phyloP scores from a whole-genome alignment of 1,140 invertebrate species.

The Diploscapter pachys region DNA sequence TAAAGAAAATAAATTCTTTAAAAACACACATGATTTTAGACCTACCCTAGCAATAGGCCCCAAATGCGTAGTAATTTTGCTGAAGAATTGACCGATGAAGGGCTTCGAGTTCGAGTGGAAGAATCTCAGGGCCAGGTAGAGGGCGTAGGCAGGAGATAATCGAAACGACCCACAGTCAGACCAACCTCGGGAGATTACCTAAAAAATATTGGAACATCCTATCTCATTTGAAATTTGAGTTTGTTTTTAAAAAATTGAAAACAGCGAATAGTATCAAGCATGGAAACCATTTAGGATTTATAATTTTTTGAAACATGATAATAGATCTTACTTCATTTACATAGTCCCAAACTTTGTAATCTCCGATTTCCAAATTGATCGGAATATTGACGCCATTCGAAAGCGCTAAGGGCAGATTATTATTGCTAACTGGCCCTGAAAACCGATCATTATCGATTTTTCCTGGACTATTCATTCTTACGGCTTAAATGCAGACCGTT shows the following conservation, averaged over 20 bases:
- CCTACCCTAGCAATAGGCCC: conserved; percentile 17
- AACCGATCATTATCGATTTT: no score
- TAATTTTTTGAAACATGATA: background rate
- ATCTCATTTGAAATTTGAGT: no score
- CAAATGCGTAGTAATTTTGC: conserved; percentile 21
- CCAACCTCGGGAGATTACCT: conserved; percentile 15
- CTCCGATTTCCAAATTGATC: conserved; percentile 24
- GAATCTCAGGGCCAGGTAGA: conserved; percentile 49
- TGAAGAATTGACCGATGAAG: conserved; percentile 30
- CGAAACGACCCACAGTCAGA: conserved; percentile 28
- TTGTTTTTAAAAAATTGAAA: no score
- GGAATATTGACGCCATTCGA: no score
- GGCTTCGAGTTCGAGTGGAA: conserved; percentile 39
- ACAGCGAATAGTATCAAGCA: no score
- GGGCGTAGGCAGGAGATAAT: conserved; percentile 50
- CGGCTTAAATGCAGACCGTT: no score
- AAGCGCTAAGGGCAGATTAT: no score
- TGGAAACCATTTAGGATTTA: no score
- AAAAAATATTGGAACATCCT: background rate
- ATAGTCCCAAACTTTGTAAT: conserved; percentile 33
- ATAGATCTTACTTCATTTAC: conserved; percentile 21
- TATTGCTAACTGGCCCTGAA: no score
- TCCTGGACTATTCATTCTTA: no score
- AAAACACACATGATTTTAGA: conserved; percentile 2
- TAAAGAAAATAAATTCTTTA: conserved; percentile 2